Conservation (phyloP, 2,797 vertebrate genomes). For the Babyrousa celebensis region DNA sequence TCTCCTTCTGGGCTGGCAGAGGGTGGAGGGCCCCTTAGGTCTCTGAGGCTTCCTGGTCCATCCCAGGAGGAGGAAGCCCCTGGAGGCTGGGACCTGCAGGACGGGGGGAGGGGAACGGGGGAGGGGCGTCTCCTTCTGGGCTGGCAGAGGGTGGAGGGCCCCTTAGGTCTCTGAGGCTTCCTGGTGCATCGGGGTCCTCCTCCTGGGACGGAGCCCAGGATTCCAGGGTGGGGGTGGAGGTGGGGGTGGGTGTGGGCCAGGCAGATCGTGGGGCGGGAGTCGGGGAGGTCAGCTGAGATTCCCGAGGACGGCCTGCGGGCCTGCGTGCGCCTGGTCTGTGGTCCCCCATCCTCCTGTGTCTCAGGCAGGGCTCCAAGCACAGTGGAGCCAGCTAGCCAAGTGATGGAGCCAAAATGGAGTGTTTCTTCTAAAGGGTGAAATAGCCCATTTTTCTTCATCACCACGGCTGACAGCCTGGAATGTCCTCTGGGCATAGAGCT, state of each 20-base stretch:
- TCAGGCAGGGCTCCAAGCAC: background rate
- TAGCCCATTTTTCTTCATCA: background rate
- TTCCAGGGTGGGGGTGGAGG: background rate
- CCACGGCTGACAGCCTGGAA: background rate
- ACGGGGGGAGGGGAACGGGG: too few relatives aligned
- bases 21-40: background rate
- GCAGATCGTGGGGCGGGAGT: background rate
- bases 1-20: background rate
- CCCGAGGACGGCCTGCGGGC: too few relatives aligned
- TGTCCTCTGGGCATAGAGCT: background rate
- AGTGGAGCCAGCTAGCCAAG: rapidly evolving
- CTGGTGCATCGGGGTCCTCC: background rate
- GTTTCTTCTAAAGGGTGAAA: background rate
- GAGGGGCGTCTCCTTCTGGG: background rate
- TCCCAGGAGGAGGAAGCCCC: rapidly evolving
- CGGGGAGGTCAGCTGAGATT: background rate
- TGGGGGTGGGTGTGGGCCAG: background rate
- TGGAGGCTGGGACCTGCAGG: rapidly evolving
- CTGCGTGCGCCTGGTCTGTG: rapidly evolving
- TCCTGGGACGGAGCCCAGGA: background rate
- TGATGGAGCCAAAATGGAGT: background rate
- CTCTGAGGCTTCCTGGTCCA: rapidly evolving
- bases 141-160: background rate
- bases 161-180: rapidly evolving
- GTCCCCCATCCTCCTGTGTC: rapidly evolving